Evolutionary conservation across 2,113 vertebrate genomes (phyloP).

Genomic region (Ifrita kowaldi): DNA sequence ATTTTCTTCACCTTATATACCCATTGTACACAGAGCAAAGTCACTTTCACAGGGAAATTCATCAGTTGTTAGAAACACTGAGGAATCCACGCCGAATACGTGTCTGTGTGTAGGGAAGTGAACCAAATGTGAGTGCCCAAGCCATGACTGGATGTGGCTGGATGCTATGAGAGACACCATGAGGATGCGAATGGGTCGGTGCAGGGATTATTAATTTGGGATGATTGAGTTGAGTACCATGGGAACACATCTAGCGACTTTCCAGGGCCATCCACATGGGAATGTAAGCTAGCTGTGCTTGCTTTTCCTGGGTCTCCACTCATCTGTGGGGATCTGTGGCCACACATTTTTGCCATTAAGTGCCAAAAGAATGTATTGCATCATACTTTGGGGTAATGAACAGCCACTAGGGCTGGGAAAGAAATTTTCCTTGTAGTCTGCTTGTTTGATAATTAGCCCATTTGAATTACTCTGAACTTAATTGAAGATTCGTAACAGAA

Average conservation of each 20-base stretch:
- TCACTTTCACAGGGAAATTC: neutral
- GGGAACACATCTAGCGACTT: neutral
- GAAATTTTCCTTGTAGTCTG: neutral
- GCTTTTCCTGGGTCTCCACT: neutral
- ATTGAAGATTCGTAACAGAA: neutral
- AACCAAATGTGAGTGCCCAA: fast-evolving
- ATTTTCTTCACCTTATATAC: neutral
- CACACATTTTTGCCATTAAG: neutral
- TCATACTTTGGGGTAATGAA: neutral
- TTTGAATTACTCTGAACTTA: neutral
- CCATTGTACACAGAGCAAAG: neutral
- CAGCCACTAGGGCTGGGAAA: neutral
- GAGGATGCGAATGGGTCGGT: neutral
- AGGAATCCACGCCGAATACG: neutral
- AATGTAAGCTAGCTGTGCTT: neutral
- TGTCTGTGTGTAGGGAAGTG: neutral
- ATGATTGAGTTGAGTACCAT: fast-evolving
- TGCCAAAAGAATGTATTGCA: neutral
- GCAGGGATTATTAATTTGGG: neutral
- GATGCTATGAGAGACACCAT: neutral
- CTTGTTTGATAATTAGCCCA: neutral
- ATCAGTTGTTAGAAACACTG: neutral
- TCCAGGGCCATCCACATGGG: neutral
- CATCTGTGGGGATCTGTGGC: neutral
- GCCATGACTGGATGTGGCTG: fast-evolving